These are phyloP conservation scores for Apostichopus leukothele DNA, from an alignment of 53 echinoderm and acorn worm genomes.

Conservation along the genomic window DNA sequence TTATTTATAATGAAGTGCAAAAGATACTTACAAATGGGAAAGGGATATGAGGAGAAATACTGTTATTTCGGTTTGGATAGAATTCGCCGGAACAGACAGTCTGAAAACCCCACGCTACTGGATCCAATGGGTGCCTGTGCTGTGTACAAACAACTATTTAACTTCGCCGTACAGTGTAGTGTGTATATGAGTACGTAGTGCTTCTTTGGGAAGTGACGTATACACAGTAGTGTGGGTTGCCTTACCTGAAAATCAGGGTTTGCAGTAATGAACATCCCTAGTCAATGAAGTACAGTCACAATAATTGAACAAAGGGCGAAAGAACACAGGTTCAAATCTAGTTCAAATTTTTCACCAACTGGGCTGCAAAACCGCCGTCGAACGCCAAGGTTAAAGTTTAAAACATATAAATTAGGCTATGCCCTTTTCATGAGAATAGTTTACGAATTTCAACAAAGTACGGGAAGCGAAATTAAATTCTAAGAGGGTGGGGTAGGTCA, in stretches of 20 bases:
- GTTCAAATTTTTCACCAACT: neutral
- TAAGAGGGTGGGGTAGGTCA: no score
- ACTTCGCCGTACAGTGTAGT: neutral
- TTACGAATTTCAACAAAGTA: no score
- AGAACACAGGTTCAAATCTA: neutral
- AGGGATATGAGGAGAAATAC: neutral
- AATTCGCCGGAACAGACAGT: neutral
- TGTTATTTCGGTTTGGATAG: neutral
- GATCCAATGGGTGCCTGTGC: neutral
- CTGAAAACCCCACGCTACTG: slow-evolving; percentile 37
- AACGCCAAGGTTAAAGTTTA: no score
- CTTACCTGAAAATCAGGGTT: slow-evolving; percentile 46
- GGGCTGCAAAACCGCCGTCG: no score
- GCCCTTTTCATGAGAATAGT: no score
- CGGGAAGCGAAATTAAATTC: no score
- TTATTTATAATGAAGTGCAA: neutral
- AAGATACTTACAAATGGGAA: neutral
- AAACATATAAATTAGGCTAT: no score
- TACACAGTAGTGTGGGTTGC: slow-evolving; percentile 34
- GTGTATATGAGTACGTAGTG: no score
- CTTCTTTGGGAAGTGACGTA: slow-evolving; percentile 17
- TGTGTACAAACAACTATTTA: neutral
- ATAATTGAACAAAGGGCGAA: neutral
- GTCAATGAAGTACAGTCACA: neutral
- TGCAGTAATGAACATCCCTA: neutral